phyloP scores from a whole-genome alignment of 2,113 vertebrate species.

The Tricholaema leucomelas region DNA sequence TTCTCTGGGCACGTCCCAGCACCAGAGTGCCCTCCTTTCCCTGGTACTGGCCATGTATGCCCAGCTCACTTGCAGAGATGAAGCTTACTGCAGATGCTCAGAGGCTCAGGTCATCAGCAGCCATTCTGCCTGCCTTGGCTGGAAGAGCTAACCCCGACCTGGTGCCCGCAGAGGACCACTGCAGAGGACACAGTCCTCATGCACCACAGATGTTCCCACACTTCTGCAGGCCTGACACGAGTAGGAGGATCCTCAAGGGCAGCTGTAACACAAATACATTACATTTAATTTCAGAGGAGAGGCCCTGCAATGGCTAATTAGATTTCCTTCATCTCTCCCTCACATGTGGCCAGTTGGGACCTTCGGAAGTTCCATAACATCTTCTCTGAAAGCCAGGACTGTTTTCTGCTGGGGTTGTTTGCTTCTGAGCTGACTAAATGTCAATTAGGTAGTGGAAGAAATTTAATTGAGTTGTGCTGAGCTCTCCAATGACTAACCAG shows the following conservation, averaged over 20 bases:
- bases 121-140: background rate
- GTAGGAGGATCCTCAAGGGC: slow-evolving; percentile 37
- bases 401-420: slow-evolving; percentile 25
- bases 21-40: too few species aligned
- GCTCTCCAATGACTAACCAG: slow-evolving; percentile 44
- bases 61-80: background rate
- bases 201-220: slow-evolving; percentile 20
- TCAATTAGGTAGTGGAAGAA: slow-evolving; percentile 59
- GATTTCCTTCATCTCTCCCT: slow-evolving; percentile 54
- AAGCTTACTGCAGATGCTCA: background rate
- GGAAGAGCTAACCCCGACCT: background rate
- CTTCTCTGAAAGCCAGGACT: slow-evolving; percentile 32
- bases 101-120: background rate
- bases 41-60: background rate
- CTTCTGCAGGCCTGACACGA: background rate
- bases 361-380: slow-evolving; percentile 22
- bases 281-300: slow-evolving; percentile 28
- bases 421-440: slow-evolving; percentile 47
- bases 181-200: background rate
- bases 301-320: slow-evolving; percentile 34
- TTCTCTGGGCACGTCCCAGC: too few species aligned
- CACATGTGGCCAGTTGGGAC: slow-evolving; percentile 21
- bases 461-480: slow-evolving; percentile 62
- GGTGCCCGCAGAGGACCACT: background rate
- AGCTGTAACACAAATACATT: slow-evolving; percentile 26